A percentile compares a stretch with the other conserved stretches of the same genome.
Evolutionary conservation across 1,140 invertebrate genomes (phyloP).

Genomic region (Drosophila burlai): DNA sequence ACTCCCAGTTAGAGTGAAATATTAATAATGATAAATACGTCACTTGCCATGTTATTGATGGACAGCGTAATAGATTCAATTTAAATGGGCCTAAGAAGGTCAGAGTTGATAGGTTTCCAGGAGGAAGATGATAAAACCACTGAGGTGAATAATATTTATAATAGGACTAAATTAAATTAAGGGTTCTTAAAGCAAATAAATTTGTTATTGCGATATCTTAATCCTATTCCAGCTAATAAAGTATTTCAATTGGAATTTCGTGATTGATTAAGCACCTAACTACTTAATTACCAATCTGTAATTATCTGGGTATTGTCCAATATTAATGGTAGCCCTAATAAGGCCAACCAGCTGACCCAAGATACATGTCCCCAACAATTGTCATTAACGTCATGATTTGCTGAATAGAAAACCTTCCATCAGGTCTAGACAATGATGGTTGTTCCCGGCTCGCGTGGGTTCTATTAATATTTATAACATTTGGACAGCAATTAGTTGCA

Average conservation of each 20-base stretch:
- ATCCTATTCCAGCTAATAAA: neutral
- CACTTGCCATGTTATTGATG: slow-evolving; percentile 12
- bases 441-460: neutral
- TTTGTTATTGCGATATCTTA: neutral
- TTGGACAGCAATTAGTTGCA: slow-evolving; percentile 31
- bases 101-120: neutral
- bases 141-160: neutral
- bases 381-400: slow-evolving; percentile 23
- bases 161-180: neutral
- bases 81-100: slow-evolving; percentile 1
- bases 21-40: slow-evolving; percentile 24
- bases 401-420: slow-evolving; percentile 1
- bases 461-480: slow-evolving; percentile 47
- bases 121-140: too few species aligned
- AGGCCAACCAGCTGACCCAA: neutral
- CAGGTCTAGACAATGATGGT: slow-evolving; percentile 21
- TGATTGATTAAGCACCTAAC: neutral
- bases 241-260: neutral
- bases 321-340: slow-evolving; percentile 10
- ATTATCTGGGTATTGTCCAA: slow-evolving; percentile 12
- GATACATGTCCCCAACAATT: slow-evolving; percentile 12
- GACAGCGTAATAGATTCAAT: slow-evolving; percentile 17
- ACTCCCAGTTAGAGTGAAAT: neutral
- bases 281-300: neutral
- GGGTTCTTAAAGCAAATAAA: neutral